phyloP scores from a whole-genome alignment of 1,140 invertebrate genomes.

The Berghia stephanieae region DNA sequence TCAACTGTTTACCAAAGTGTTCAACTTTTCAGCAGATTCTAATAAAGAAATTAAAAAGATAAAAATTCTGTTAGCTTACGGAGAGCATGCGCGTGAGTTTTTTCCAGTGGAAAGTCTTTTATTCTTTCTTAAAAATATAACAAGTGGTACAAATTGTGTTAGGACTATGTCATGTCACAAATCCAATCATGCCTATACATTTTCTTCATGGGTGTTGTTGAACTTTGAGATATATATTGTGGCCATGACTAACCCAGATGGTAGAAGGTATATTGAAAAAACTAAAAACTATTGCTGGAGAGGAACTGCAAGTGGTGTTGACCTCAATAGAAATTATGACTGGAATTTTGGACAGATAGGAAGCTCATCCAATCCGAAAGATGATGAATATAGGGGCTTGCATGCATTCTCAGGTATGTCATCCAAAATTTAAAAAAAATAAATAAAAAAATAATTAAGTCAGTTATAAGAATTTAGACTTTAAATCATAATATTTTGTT shows the following conservation, averaged over 20 bases:
- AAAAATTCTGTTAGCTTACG: slow-evolving; percentile 58
- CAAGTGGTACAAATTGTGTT: slow-evolving; percentile 37
- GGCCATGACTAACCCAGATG: slow-evolving; percentile 61
- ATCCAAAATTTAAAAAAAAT: no score
- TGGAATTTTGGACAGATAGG: slow-evolving; percentile 61
- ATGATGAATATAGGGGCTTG: slow-evolving; percentile 61
- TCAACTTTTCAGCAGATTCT: slow-evolving; percentile 46
- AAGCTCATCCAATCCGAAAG: slow-evolving; percentile 51
- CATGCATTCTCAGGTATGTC: slow-evolving; percentile 57
- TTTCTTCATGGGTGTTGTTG: slow-evolving; percentile 42
- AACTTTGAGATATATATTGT: slow-evolving; percentile 58
- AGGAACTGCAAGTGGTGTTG: slow-evolving; percentile 58
- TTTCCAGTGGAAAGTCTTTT: slow-evolving; percentile 60
- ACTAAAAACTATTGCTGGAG: slow-evolving; percentile 62
- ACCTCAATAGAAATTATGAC: slow-evolving; percentile 63
- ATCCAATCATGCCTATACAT: slow-evolving; percentile 31
- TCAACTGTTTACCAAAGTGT: slow-evolving; percentile 53
- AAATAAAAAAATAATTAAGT: no score
- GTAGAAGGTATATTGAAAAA: slow-evolving; percentile 51
- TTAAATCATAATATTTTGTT: slow-evolving; percentile 17
- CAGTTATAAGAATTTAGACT: neutral
- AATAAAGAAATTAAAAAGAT: slow-evolving; percentile 38
- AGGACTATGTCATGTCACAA: no score
- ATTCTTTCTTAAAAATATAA: slow-evolving; percentile 52
- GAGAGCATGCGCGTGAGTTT: slow-evolving; percentile 64